Conservation (phyloP, 2,888 invertebrate species). For the Brachyptera putata region DNA sequence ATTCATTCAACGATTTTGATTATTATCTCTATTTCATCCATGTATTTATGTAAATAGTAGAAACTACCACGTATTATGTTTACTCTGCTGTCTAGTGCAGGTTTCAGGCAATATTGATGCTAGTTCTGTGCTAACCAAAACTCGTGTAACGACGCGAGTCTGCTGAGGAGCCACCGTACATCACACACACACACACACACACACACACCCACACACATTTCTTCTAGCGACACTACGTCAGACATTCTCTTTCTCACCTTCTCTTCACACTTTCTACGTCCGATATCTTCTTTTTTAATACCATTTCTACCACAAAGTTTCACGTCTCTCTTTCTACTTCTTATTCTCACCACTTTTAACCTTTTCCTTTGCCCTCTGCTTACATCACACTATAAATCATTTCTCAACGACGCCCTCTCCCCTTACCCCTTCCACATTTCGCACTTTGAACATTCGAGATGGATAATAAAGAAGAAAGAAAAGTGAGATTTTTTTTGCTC, state of each 20-base stretch:
- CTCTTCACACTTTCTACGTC: constrained; percentile 9
- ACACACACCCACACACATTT: neutral
- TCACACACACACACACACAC: no score
- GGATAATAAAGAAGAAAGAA: constrained; percentile 22
- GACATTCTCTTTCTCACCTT: constrained; percentile 25
- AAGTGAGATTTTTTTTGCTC: constrained; percentile 15
- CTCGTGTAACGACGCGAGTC: no score
- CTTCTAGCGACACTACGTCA: constrained; percentile 27
- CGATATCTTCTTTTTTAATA: constrained; percentile 17
- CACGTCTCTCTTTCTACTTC: constrained; percentile 15
- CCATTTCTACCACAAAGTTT: constrained; percentile 26
- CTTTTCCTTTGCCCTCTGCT: constrained; percentile 16
- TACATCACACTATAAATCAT: constrained; percentile 22
- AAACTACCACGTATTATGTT: no score
- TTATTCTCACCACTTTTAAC: constrained; percentile 19
- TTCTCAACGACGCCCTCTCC: constrained; percentile 13
- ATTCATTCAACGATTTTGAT: no score
- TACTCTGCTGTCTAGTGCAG: no score
- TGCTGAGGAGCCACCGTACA: no score
- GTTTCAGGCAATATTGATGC: no score
- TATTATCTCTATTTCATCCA: no score
- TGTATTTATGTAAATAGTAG: no score
- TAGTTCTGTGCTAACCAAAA: no score
- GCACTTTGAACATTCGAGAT: constrained; percentile 20
- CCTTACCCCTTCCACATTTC: no score